Base-by-base conservation (phyloP, 2,797 vertebrate genomes). In the Pelobates cultripes region DNA sequence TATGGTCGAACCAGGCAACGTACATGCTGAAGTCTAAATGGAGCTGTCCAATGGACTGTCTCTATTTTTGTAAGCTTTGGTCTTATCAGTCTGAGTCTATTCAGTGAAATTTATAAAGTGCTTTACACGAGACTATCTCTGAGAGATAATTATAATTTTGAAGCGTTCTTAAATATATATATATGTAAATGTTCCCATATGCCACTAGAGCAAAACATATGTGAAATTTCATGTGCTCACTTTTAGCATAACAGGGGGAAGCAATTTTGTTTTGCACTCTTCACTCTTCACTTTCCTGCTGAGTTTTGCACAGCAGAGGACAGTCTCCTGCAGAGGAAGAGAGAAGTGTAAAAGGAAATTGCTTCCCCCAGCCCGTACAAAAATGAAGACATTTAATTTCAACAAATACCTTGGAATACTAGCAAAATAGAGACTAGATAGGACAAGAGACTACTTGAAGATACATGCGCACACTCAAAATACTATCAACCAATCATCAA, bases 121-220 rank as follows among this genome's bases (percentile, higher is more conserved):
- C 47, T 51, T 51, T 51, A 51, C 10, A 51, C 5, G 1, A 6
- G 47, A 51, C 5, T 51, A 51, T 64, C 61, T 28, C 4, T 64
- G 61, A 64, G 5, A 64, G n/a, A 64, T 64, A 17, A 64, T 64
- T 64, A 64, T 64, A 17, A 64, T 64, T 64, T 28, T 64, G 61
- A 14, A 64, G 28, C 6, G 28, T 64, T 28, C 17, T 40, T 14
- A 64, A 28, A 64, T 40, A 64, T 64, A 28, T 40, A 40, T 28
- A 64, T 64, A 64, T 64, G 61, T 64, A 64, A 64, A 64, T 64
- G 61, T 64, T 64, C 40, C 61, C 61, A 64, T 64, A 64, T 64
- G 61, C 14, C 4, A 4, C 4, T 28, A 28, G 61, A 64, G 28
- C 61, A 7, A 28, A 64, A 64, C 55, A 57, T 64, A 40, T 64